These are phyloP conservation scores for Probaryconus sp. DNA, from an alignment of 1,140 invertebrate genomes.

Conservation along the genomic window DNA sequence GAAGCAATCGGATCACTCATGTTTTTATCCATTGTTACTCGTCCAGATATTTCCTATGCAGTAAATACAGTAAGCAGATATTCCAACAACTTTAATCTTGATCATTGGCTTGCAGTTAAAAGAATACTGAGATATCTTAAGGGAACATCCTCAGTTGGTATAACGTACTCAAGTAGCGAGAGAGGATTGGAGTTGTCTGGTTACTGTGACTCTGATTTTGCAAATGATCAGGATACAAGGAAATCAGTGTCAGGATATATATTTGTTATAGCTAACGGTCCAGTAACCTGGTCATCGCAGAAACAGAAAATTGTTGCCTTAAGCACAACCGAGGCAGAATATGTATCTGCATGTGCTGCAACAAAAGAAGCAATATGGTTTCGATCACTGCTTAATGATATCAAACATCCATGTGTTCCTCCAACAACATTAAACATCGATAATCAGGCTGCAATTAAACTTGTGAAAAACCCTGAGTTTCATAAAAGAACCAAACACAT, in stretches of 20 bases:
- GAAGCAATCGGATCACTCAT: slow-evolving; percentile 5
- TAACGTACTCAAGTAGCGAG: background rate
- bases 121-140: background rate
- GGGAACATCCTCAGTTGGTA: background rate
- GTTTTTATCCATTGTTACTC: background rate
- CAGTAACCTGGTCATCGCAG: background rate
- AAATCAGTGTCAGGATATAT: background rate
- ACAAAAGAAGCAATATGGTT: slow-evolving; percentile 10
- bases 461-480: background rate
- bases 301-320: slow-evolving; percentile 1
- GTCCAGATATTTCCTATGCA: slow-evolving; percentile 4
- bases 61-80: background rate
- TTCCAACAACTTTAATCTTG: background rate
- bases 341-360: background rate
- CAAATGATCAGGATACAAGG: background rate
- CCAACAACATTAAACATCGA: too few relatives aligned
- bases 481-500: slow-evolving; percentile 8
- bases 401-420: too few relatives aligned
- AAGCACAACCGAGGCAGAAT: slow-evolving; percentile 26
- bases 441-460: slow-evolving; percentile 2
- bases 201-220: slow-evolving; percentile 2
- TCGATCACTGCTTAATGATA: slow-evolving; percentile 3
- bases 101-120: background rate
- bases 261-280: background rate
- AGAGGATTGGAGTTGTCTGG: background rate